Base-by-base conservation (phyloP, 2,888 invertebrate genomes). In the Odontomyia ornata region DNA sequence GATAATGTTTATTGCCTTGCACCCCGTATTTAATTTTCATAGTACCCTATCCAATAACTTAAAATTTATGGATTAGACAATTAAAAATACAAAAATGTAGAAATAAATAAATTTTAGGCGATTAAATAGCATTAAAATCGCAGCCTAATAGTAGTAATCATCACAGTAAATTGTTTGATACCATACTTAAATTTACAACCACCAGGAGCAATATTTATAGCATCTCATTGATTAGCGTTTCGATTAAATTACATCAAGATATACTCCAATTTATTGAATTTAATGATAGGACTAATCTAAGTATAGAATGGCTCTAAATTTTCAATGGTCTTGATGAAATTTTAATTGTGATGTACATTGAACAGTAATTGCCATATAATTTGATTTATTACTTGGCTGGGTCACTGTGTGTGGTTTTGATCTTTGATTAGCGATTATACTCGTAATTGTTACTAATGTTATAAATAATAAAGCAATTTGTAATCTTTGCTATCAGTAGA, bases 331-430 rank as follows among this genome's bases (percentile, higher is more conserved):
- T 18, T 69, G 69, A 69, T 69, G 69, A 69, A 69, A 69, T 69
- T 69, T 72, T 72, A 73, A 73, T 73, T 73, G 36, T 73, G 57
- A 57, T 57, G 52, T 36, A 73, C 60, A 60, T 57, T 60, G 57
- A 57, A 73, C 73, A 73, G 57, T 73, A 73, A 73, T 73, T 73
- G 73, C 57, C 57, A 60, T 23, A 57, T 73, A 73, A 73, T 73
- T 73, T 73, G 73, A 73, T 73, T 73, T 69, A 69, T 65, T 43
- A 43, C 13, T 1, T 69, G 46, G 15, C 11, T 67, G 46, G 43
- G 27, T 18, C 15, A 30, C n/a, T 30, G 11, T 3, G 7, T 25
- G 23, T 69, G 18, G 46, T 23, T 47, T 15, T 65, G 65, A 36
- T 36, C 36, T 28, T 9, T 28, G 65, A 65, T 65, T 36, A 65